These are phyloP conservation scores for Avahi laniger DNA, from an alignment of 2,797 vertebrate genomes.

Conservation along the genomic window DNA sequence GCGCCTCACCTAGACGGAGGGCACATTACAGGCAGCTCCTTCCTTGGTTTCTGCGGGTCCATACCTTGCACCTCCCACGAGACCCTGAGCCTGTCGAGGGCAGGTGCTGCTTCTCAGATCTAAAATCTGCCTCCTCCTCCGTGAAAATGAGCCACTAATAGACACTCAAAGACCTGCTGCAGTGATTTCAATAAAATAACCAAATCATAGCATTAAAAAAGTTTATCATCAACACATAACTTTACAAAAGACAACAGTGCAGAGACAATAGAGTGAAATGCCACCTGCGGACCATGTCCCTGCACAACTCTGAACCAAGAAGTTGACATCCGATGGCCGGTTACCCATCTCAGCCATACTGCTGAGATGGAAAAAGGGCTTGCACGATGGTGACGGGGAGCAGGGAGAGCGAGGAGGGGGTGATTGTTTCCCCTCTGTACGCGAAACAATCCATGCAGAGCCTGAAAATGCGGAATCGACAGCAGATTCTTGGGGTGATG, in stretches of 20 bases:
- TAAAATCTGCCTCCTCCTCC: neutral
- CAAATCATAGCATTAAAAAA: neutral
- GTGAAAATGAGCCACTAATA: neutral
- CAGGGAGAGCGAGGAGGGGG: fast-evolving
- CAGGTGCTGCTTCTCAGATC: neutral
- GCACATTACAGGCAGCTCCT: fast-evolving
- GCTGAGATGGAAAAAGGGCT: neutral
- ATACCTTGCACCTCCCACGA: fast-evolving
- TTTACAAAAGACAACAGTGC: neutral
- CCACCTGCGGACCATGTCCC: fast-evolving
- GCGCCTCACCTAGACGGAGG: neutral
- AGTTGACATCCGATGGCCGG: fast-evolving
- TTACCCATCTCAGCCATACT: neutral
- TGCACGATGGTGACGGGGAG: neutral
- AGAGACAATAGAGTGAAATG: neutral
- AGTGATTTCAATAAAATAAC: neutral
- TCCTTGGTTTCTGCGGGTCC: neutral
- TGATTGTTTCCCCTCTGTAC: fast-evolving
- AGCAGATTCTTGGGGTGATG: neutral
- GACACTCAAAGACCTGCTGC: no score
- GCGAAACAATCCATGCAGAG: fast-evolving
- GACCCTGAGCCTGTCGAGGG: neutral
- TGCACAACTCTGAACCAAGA: neutral
- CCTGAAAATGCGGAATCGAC: fast-evolving
- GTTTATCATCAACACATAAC: neutral